phyloP scores from a whole-genome alignment of 2,888 invertebrate genomes.

The Sarcophaga carnaria region DNA sequence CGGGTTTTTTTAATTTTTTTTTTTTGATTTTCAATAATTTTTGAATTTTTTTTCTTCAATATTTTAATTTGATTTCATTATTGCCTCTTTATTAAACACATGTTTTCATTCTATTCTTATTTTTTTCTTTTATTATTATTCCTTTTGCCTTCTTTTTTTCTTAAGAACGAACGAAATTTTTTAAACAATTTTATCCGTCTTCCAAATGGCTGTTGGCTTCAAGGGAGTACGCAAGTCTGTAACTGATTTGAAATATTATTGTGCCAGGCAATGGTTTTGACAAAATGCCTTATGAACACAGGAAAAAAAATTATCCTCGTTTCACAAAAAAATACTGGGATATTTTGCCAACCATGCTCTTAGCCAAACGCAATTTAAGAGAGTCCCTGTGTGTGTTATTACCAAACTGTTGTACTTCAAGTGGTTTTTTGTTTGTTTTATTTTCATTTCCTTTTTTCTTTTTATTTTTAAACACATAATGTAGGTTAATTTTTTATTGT shows the following conservation, averaged over 20 bases:
- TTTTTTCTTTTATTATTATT: slow-evolving; percentile 24
- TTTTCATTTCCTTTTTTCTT: background rate
- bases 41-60: background rate
- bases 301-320: slow-evolving; percentile 11
- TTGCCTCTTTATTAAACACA: slow-evolving; percentile 35
- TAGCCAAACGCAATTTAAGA: slow-evolving; percentile 11
- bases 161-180: too few relatives aligned
- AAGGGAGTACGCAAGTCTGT: slow-evolving; percentile 65
- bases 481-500: slow-evolving; percentile 60
- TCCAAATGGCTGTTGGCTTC: slow-evolving; percentile 37
- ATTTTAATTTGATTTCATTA: slow-evolving; percentile 9
- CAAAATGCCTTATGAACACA: too few relatives aligned
- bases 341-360: slow-evolving; percentile 8
- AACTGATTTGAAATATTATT: slow-evolving; percentile 55
- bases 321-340: slow-evolving; percentile 54
- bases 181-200: slow-evolving; percentile 54
- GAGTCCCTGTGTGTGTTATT: background rate
- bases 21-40: background rate
- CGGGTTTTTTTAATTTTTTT: too few relatives aligned
- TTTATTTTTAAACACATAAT: slow-evolving; percentile 35
- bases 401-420: slow-evolving; percentile 17
- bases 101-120: slow-evolving; percentile 53
- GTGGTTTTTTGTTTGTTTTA: slow-evolving; percentile 5
- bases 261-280: slow-evolving; percentile 31
- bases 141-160: too few relatives aligned